Conservation (phyloP, 2,113 vertebrate species). For the Manacus vitellinus region DNA sequence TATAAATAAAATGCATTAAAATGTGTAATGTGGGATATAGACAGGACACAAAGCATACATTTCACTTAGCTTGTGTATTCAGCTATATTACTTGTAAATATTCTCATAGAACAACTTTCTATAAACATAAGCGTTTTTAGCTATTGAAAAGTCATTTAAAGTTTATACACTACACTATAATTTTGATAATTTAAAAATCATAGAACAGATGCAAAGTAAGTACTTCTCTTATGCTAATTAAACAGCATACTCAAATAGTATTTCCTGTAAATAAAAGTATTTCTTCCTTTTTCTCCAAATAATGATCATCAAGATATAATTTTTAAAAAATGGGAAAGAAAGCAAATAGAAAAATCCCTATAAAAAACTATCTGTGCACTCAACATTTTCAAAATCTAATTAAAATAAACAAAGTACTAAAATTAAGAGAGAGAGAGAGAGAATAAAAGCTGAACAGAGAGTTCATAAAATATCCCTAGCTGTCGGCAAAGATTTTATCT, state of each 20-base stretch:
- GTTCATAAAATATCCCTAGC: background rate
- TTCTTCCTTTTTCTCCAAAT: background rate
- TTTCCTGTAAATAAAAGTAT: slow-evolving; percentile 15
- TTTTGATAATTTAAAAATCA: background rate
- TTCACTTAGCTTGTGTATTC: background rate
- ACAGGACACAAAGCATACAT: slow-evolving; percentile 15
- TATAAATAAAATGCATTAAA: slow-evolving; percentile 28
- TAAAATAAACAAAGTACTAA: background rate
- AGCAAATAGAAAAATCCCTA: background rate
- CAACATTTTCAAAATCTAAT: background rate
- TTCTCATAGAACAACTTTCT: background rate
- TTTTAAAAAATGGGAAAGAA: background rate
- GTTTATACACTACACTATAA: background rate
- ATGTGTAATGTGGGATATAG: background rate
- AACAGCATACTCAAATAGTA: background rate
- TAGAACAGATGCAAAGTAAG: background rate
- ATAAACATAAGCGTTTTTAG: background rate
- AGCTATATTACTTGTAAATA: background rate
- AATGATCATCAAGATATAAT: background rate
- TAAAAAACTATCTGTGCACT: background rate
- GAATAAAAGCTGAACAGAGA: background rate
- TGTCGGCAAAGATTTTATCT: background rate
- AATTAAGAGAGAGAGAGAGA: background rate
- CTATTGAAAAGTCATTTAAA: background rate
- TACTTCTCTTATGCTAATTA: slow-evolving; percentile 13